Conservation (phyloP, 2,797 vertebrate species). For the Myiotriccus ornatus region DNA sequence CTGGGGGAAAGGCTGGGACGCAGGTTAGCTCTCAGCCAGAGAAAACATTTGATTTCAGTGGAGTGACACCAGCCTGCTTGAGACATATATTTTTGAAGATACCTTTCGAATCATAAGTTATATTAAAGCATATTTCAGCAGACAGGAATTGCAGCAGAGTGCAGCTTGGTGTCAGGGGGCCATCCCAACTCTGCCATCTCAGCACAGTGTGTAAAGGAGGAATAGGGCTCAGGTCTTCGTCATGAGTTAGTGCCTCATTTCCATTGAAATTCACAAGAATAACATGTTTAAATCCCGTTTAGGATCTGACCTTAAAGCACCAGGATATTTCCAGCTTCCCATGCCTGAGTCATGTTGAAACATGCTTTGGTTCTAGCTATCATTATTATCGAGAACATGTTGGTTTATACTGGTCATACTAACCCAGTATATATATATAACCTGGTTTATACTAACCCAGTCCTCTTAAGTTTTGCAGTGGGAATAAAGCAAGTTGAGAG, state of each 20-base stretch:
- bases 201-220: background rate
- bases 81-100: background rate
- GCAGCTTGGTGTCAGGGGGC: background rate
- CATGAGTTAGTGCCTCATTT: background rate
- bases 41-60: background rate
- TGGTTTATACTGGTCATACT: background rate
- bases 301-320: background rate
- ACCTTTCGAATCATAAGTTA: background rate
- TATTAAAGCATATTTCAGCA: background rate
- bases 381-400: background rate
- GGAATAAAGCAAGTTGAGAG: background rate
- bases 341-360: background rate
- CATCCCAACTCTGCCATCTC: background rate
- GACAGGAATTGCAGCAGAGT: background rate
- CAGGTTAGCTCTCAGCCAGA: background rate
- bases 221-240: background rate
- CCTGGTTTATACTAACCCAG: background rate
- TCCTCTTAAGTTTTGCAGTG: background rate
- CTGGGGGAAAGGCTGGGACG: background rate
- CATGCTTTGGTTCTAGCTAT: background rate
- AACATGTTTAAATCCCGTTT: background rate
- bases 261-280: background rate
- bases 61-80: background rate
- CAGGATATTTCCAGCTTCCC: background rate
- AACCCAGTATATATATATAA: no score